Evolutionary conservation across 2,888 invertebrate genomes (phyloP).

Genomic region (Sesamia inferens): DNA sequence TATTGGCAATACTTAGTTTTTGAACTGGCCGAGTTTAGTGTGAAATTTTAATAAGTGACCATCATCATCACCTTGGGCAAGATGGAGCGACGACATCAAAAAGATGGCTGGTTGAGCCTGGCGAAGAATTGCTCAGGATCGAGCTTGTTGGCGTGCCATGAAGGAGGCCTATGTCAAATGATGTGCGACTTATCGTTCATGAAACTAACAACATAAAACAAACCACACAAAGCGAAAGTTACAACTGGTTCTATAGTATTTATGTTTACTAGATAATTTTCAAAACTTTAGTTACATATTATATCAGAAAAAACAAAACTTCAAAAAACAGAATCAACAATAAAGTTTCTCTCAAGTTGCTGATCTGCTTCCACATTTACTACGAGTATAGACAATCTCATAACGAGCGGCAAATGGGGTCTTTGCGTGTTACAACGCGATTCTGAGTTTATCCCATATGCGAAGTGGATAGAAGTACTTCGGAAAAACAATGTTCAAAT

Average conservation of each 20-base stretch:
- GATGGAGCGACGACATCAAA: too few relatives aligned
- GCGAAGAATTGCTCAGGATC: too few relatives aligned
- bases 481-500: slow-evolving; percentile 57
- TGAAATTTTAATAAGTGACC: too few relatives aligned
- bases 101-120: too few relatives aligned
- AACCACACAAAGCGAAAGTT: background rate
- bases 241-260: background rate
- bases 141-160: too few relatives aligned
- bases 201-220: background rate
- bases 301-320: background rate
- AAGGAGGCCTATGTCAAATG: too few relatives aligned
- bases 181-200: too few relatives aligned
- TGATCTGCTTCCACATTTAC: slow-evolving; percentile 24
- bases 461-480: slow-evolving; percentile 52
- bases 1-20: background rate
- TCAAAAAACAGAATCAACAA: background rate
- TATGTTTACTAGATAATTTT: background rate
- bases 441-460: slow-evolving; percentile 58
- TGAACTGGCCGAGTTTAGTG: background rate
- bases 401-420: slow-evolving; percentile 58
- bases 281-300: background rate
- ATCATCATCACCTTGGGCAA: too few relatives aligned
- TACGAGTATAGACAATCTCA: slow-evolving; percentile 50
- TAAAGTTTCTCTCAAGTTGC: slow-evolving; percentile 35
- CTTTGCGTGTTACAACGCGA: slow-evolving; percentile 60